phyloP scores from a whole-genome alignment of 2,888 invertebrate species.

The Thymelicus sylvestris region DNA sequence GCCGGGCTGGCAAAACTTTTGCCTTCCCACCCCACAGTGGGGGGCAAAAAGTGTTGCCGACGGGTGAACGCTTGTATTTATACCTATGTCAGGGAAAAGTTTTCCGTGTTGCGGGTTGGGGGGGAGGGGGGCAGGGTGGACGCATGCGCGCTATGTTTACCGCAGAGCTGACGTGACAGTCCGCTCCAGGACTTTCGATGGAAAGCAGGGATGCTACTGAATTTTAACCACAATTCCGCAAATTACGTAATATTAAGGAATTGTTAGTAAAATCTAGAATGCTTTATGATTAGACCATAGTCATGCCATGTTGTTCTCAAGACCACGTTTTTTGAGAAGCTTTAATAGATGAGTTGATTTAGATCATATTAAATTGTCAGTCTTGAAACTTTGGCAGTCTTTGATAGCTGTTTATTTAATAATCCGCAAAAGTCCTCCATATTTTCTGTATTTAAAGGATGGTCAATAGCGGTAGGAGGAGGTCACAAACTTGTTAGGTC shows the following conservation, averaged over 20 bases:
- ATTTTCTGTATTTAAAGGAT: constrained; percentile 6
- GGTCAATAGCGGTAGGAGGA: constrained; percentile 37
- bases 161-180: constrained; percentile 77
- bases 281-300: not conserved
- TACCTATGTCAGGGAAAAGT: constrained; percentile 84
- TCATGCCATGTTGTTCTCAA: not conserved
- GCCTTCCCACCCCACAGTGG: constrained; percentile 67
- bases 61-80: constrained; percentile 77
- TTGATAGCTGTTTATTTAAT: not conserved
- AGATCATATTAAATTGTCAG: no score
- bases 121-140: constrained; percentile 59
- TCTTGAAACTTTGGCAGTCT: no score
- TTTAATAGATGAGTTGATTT: no score
- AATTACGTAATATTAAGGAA: constrained; percentile 58
- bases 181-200: constrained; percentile 66
- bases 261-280: not conserved
- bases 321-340: constrained; percentile 16
- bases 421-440: not conserved
- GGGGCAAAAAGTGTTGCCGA: constrained; percentile 84
- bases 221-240: constrained; percentile 45
- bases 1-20: constrained; percentile 82
- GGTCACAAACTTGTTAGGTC: constrained; percentile 56
- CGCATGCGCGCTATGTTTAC: constrained; percentile 72
- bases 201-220: constrained; percentile 55
- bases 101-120: constrained; percentile 83